Base-by-base conservation (phyloP, 1,140 invertebrate species). In the roundworm (Caenorhabditis elegans) region DNA sequence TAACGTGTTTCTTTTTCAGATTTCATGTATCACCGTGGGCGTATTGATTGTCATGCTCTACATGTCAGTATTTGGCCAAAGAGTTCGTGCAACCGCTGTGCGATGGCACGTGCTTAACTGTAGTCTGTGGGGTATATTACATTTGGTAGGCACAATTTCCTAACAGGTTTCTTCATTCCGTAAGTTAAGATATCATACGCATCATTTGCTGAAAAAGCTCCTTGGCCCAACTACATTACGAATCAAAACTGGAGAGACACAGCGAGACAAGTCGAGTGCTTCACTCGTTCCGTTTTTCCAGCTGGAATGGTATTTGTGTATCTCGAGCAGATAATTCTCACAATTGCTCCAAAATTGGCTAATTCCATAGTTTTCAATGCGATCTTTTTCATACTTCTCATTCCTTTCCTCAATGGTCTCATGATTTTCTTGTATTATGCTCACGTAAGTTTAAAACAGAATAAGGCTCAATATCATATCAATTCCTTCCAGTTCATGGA, bases 61-160 rank as follows among this genome's bases (percentile, higher is more conserved):
- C 65, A 81, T 81, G 80, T 76, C 31, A 15, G 22, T 81, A 15
- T 81, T 81, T 22, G 80, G 80, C 1, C 60, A 65, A 55, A 26
- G 80, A 5, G 22, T 76, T 10, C n/a, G 36, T 1, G 47, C 53
- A 15, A 77, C 75, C 6, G 80, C 28, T 28, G 46, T 81, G 22
- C 80, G 80, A 11, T 81, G 80, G 80, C 80, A 81, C 49, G 80
- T 81, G 34, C 36, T 81, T 19, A 81, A 81, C 46, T 81, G 80
- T 47, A 39, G 53, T 46, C 28, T 81, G 26, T 81, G 80, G 80
- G 80, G 80, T 5, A 36, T 81, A 46, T 28, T 81, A 10, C 80
- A 81, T 43, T 26, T 81, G 48, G 76, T 77, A 28, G 11, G 11
- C 22, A 34, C 22, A 24, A 0, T 10, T 8, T 75, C 13, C 65